Evolutionary conservation across 2,113 vertebrate species (phyloP), one percentile per base, ranked within the genome.

Genomic region (Mesocricetus auratus): DNA sequence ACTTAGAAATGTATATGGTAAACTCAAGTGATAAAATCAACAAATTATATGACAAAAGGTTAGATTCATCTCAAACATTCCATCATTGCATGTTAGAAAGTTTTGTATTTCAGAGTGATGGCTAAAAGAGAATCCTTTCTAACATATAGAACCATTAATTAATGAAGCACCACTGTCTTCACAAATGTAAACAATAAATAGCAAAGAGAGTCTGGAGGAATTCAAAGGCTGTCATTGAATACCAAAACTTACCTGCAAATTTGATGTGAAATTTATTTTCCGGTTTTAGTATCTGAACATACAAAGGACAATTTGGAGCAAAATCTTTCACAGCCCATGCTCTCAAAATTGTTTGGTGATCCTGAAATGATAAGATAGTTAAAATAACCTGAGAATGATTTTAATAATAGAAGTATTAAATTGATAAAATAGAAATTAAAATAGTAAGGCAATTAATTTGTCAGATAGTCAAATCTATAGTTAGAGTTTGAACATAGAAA

Each of bases 241-340:
- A 86, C 7, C 13, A 81, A 95, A 95, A 91, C 98, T 98, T 98
- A 99, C 99, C 99, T 98, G 99, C 99, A 99, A 99, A 99, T 98
- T 99, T 99, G 82, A 99, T 99, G 97, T 99, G 99, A 95, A 99
- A 99, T 98, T 99, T 99, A 96, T 99, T 99, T 98, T 99, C 99
- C 58, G 99, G 99, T 97, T 99, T 99, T 96, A 99, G 97, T 97
- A 99, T 99, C 94, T 99, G 99, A 60, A 99, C 99, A 90, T 99
- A 99, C 69, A 99, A 98, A 71, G 99, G 99, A 79, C 99, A 99
- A 79, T 99, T 99, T 86, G 99, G 99, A 97, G 99, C 99, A 97
- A 99, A 99, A 97, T 99, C 99, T 98, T 99, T 99, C 85, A 99
- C 99, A 53, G 99, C 99, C 99, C 99, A 99, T 1, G 99, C 99